Evolutionary conservation across 2,113 vertebrate species (phyloP), one percentile per base, ranked within the genome.

Genomic region (Felis chaus): DNA sequence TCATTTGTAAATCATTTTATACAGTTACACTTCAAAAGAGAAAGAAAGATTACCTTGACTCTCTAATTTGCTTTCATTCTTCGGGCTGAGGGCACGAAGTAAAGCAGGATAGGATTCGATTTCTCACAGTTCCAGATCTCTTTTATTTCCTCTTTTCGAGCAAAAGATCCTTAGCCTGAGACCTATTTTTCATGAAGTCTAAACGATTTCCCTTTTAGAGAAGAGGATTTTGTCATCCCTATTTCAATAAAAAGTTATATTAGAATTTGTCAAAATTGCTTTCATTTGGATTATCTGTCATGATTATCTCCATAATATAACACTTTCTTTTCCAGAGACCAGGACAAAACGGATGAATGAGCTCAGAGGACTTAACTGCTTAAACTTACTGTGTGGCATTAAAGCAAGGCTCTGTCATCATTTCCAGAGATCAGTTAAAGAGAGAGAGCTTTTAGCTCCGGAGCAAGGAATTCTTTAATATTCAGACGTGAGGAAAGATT

Each of bases 221-320:
- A 65, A 92, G 50, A 66, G 5, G 29, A 71, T 81, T 57, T 91
- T 88, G 74, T 76, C 14, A 48, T 74, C 13, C 45, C 15, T 63
- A 7, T 87, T 84, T 66, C 83, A 89, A 78, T 90, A 84, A 63
- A 86, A 96, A 74, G 18, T 85, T 94, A 33, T 1, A 33, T 63
- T 96, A 92, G 39, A 76, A 36, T 89, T 89, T 95, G 39, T 86
- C 87, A 80, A 97, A 71, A 89, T 83, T 65, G 8, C 36, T 84
- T 87, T 78, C 61, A 36, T 89, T 65, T 78, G 57, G 13, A 78
- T 88, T 63, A 55, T 81, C 69, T 36, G 45, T 79, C 61, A 71
- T 5, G 41, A 93, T 93, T 92, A 78, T 87, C 79, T 91, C 66
- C 45, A 25, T 55, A 91, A 21, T 4, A 65, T 1, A 39, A 11